phyloP scores from a whole-genome alignment of 2,888 invertebrate species.

The Conchocele bisecta region DNA sequence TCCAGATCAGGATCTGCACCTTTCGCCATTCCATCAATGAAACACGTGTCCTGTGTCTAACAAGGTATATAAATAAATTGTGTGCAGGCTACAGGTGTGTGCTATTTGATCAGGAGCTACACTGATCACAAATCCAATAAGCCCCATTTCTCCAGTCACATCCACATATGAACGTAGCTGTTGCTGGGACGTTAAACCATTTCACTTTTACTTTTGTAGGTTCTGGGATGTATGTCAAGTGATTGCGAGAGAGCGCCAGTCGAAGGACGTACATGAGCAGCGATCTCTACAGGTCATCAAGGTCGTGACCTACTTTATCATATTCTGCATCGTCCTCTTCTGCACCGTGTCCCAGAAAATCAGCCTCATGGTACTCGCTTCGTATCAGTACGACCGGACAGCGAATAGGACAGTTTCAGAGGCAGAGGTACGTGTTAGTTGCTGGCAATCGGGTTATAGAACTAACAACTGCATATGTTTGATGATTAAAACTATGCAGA shows the following conservation, averaged over 20 bases:
- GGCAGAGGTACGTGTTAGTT: constrained; percentile 16
- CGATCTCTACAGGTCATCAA: constrained; percentile 76
- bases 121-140: neutral
- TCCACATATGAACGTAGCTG: neutral
- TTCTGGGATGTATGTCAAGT: constrained; percentile 72
- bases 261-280: constrained; percentile 62
- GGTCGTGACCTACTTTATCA: constrained; percentile 91
- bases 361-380: constrained; percentile 82
- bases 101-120: too few species aligned
- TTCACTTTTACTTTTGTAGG: constrained; percentile 44
- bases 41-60: too few species aligned
- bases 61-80: too few species aligned
- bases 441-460: too few species aligned
- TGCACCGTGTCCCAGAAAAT: constrained; percentile 95
- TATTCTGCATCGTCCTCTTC: constrained; percentile 92
- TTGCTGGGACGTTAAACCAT: neutral
- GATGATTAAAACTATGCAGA: too few species aligned
- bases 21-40: too few species aligned
- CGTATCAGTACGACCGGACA: constrained; percentile 32
- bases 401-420: constrained; percentile 9
- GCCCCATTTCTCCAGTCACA: neutral
- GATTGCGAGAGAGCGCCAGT: constrained; percentile 61
- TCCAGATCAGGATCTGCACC: too few species aligned
- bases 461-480: too few species aligned
- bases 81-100: too few species aligned